Evolutionary conservation across 2,797 vertebrate genomes (phyloP).

Genomic region (Liasis olivaceus): DNA sequence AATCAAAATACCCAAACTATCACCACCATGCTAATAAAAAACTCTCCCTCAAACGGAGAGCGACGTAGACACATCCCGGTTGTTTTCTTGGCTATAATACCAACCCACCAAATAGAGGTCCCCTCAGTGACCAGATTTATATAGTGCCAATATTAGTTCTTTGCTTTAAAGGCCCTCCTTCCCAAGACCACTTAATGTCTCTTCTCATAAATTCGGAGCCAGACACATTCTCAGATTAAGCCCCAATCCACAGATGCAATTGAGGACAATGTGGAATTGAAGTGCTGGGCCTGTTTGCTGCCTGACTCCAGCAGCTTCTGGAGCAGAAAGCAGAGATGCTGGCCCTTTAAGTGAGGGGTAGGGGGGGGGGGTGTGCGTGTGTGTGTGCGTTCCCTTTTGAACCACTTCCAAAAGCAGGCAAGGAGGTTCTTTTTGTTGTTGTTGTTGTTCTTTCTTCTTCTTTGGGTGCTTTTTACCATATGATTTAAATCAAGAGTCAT

Average conservation of each 20-base stretch:
- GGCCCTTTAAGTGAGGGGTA: slow-evolving; percentile 11
- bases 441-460: background rate
- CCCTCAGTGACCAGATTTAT: background rate
- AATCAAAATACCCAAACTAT: background rate
- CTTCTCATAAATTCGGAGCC: background rate
- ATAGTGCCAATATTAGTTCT: background rate
- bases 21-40: background rate
- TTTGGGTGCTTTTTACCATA: slow-evolving; percentile 50
- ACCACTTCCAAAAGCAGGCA: slow-evolving; percentile 49
- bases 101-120: background rate
- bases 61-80: background rate
- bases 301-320: background rate
- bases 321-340: background rate
- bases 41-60: background rate
- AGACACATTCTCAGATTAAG: background rate
- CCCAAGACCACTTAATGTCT: background rate
- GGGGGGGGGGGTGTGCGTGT: background rate
- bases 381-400: slow-evolving; percentile 31
- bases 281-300: no score
- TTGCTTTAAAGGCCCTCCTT: background rate
- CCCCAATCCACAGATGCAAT: background rate
- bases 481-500: slow-evolving; percentile 67
- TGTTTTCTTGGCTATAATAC: background rate
- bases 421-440: background rate
- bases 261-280: background rate